Evolutionary conservation across 2,797 vertebrate genomes (phyloP), one percentile per base, ranked within the genome.

Genomic region (Hirundo rustica): DNA sequence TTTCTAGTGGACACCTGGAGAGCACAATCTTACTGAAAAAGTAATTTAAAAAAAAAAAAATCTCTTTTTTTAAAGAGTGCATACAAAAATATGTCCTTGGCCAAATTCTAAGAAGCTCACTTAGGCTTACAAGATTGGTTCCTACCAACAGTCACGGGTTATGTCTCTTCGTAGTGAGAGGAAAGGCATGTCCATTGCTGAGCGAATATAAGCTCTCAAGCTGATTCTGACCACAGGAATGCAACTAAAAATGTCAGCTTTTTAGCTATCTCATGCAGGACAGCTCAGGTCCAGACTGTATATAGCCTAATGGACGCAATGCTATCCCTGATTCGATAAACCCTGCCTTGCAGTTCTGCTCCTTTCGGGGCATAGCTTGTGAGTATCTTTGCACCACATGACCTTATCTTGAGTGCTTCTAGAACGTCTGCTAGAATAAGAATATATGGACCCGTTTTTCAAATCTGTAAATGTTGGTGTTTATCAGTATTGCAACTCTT

Each of bases 371-470:
- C 10, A 32, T 1, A 92, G 11, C 66, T 74, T 47, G 36, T 60
- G 60, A 78, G 21, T 30, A 30, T 64, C 71, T 81, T 75, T 93
- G 60, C 55, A 60, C 22, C 16, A 4, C 51, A 54, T 73, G 82
- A 73, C 62, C 38, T 83, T 21, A 47, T 11, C 44, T 25, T 65
- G 65, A 79, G 26, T 60, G 15, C 45, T 85, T 61, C 78, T 82
- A 30, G 92, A 85, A 87, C 16, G 85, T 91, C n/a, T 85, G 12
- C 42, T 60, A 40, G 29, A 87, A 45, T 61, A 80, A 87, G 30
- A 20, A 64, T 36, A 61, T 47, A 32, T 9, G 32, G 67, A n/a
- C 27, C 27, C 16, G 7, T 47, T 92, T 86, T 78, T 86, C 38
- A 90, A 73, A 54, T 32, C 71, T 48, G 7, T 78, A 65, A 74